A percentile compares a stretch with the other conserved stretches of the same genome.
These are phyloP conservation scores for Echinarachnius parma DNA, from an alignment of 53 echinoderm and acorn worm species.

Conservation along the genomic window DNA sequence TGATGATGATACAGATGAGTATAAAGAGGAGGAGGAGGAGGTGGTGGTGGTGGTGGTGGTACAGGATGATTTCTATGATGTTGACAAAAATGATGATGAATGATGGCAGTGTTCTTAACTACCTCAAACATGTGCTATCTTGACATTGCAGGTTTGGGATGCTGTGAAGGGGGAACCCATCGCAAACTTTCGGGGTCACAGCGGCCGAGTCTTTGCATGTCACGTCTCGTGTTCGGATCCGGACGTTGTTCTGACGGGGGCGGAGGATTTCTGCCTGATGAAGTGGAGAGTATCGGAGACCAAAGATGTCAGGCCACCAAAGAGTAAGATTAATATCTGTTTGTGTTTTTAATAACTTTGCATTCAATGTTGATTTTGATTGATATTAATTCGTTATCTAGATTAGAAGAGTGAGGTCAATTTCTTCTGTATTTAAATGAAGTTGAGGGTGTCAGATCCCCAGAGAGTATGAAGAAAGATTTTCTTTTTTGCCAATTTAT, in stretches of 20 bases:
- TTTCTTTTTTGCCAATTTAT: too few species aligned
- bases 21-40: not conserved
- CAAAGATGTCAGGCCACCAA: slow-evolving; percentile 68
- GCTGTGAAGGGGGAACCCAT: slow-evolving; percentile 63
- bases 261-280: slow-evolving; percentile 83
- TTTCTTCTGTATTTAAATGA: too few species aligned
- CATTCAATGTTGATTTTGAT: too few species aligned
- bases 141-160: slow-evolving; percentile 90
- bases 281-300: slow-evolving; percentile 77
- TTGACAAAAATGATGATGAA: too few species aligned
- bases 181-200: slow-evolving; percentile 87
- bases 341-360: too few species aligned
- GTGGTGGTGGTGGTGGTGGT: not conserved
- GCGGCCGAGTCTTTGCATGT: slow-evolving; percentile 65
- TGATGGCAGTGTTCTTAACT: not conserved
- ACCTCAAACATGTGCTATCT: too few species aligned
- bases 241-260: slow-evolving; percentile 70
- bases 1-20: not conserved
- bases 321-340: slow-evolving; percentile 62
- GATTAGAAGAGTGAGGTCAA: too few species aligned
- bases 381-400: too few species aligned
- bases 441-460: too few species aligned
- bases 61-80: too few species aligned
- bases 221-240: slow-evolving; percentile 64
- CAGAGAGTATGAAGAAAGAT: too few species aligned